Evolutionary conservation across 2,888 invertebrate genomes (phyloP).

Genomic region (Folsomia candida): DNA sequence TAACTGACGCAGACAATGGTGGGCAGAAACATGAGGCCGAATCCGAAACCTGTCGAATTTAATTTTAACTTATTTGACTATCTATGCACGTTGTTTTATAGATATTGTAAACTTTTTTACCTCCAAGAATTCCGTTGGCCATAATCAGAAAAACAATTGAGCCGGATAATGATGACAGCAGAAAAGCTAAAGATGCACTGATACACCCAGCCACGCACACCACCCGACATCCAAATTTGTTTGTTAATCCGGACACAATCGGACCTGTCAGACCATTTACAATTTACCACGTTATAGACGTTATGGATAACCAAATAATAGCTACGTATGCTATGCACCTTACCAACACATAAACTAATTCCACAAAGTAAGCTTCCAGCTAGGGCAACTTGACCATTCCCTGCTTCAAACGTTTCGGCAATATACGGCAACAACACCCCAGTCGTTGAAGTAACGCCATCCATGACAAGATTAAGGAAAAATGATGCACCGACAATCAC

Average conservation of each 20-base stretch:
- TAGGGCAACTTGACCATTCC: constrained; percentile 62
- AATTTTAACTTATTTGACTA: constrained; percentile 77
- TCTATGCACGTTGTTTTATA: too few relatives aligned
- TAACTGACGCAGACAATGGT: constrained; percentile 96
- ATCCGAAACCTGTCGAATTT: constrained; percentile 72
- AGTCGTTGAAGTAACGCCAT: constrained; percentile 98
- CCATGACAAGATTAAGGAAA: constrained; percentile 96
- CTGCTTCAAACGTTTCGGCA: constrained; percentile 75
- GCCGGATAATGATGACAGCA: constrained; percentile 78
- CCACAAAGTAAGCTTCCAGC: constrained; percentile 93
- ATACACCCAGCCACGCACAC: constrained; percentile 91
- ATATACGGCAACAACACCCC: constrained; percentile 85
- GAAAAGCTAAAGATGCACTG: constrained; percentile 79
- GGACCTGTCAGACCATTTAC: constrained; percentile 66
- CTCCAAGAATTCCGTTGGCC: constrained; percentile 89
- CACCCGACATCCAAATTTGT: constrained; percentile 90
- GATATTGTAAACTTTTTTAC: too few relatives aligned
- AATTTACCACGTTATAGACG: too few relatives aligned
- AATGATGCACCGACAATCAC: constrained; percentile 94
- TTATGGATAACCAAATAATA: too few relatives aligned
- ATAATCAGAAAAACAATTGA: constrained; percentile 86
- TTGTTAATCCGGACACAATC: constrained; percentile 89
- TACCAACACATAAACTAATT: constrained; percentile 89
- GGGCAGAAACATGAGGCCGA: constrained; percentile 90
- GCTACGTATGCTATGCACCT: constrained; percentile 48